Evolutionary conservation across 37 sponge, comb jelly and placozoan genomes (phyloP).

Genomic region (Beroe ovata): DNA sequence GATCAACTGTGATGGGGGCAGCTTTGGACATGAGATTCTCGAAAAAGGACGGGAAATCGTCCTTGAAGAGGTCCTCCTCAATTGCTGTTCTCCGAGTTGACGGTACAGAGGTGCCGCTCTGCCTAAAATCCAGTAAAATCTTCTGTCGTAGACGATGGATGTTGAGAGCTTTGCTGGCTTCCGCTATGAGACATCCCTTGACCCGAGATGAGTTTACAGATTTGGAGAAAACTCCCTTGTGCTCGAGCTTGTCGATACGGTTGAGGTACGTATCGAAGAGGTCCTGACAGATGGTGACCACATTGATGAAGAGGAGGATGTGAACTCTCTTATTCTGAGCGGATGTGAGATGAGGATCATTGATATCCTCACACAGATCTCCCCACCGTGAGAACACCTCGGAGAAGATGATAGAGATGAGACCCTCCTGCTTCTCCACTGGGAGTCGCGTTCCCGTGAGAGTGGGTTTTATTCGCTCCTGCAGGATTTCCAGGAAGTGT

Average conservation of each 20-base stretch:
- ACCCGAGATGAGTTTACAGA: conserved; percentile 5
- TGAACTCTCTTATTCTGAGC: conserved; percentile 58
- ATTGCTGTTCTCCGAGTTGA: not conserved
- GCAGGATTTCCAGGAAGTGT: conserved; percentile 45
- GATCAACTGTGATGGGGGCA: not conserved
- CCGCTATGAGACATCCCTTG: conserved; percentile 33
- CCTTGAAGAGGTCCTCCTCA: conserved; percentile 1
- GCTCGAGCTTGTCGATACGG: not conserved
- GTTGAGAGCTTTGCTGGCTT: conserved; percentile 48
- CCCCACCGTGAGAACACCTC: conserved; percentile 8
- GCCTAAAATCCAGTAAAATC: conserved; percentile 43
- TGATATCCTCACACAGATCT: conserved; percentile 23
- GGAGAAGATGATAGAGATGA: conserved; percentile 61
- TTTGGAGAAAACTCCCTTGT: conserved; percentile 31
- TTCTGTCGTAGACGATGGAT: conserved; percentile 37
- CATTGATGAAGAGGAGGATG: conserved; percentile 43
- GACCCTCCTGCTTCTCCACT: conserved; percentile 53
- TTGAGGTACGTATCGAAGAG: conserved; percentile 25
- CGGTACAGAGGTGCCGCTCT: not conserved
- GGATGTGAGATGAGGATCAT: conserved; percentile 42
- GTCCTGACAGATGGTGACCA: conserved; percentile 55
- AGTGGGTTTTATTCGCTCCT: conserved; percentile 41
- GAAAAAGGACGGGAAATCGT: not conserved
- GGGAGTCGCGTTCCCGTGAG: not conserved
- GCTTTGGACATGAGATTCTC: not conserved